Percentiles rank a stretch among this genome's conserved stretches.
phyloP scores from a whole-genome alignment of 2,113 vertebrate species.

The Chitala chitala region DNA sequence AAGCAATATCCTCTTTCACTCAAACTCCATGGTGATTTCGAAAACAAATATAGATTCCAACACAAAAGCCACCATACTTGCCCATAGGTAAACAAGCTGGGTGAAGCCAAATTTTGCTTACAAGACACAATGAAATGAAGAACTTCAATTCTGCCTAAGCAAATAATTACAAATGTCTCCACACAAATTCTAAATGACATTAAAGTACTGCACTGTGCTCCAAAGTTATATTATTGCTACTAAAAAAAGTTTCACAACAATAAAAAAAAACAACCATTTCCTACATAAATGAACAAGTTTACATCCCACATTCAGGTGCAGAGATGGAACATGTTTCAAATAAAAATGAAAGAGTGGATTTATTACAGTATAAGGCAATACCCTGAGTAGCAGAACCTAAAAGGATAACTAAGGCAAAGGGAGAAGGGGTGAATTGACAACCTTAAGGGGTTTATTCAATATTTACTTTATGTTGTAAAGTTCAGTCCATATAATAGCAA shows the following conservation, averaged over 20 bases:
- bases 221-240: not conserved
- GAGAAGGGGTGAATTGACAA: not conserved
- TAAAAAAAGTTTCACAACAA: not conserved
- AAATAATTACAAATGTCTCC: not conserved
- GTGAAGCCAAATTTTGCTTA: not conserved
- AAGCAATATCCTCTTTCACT: not conserved
- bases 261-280: not conserved
- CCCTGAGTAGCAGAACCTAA: constrained; percentile 47
- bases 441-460: constrained; percentile 8
- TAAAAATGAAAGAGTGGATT: constrained; percentile 19
- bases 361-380: constrained; percentile 47
- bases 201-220: not conserved
- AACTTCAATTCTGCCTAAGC: not conserved
- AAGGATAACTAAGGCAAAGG: not conserved
- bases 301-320: constrained; percentile 7
- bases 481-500: not conserved
- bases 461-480: not conserved
- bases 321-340: not conserved
- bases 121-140: not conserved
- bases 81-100: not conserved
- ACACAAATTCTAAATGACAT: not conserved
- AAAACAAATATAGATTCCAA: not conserved
- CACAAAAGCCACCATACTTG: not conserved
- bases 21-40: not conserved
- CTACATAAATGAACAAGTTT: not conserved